Conservation (phyloP, 2,113 vertebrate species). For the Lampris megalopsis region DNA sequence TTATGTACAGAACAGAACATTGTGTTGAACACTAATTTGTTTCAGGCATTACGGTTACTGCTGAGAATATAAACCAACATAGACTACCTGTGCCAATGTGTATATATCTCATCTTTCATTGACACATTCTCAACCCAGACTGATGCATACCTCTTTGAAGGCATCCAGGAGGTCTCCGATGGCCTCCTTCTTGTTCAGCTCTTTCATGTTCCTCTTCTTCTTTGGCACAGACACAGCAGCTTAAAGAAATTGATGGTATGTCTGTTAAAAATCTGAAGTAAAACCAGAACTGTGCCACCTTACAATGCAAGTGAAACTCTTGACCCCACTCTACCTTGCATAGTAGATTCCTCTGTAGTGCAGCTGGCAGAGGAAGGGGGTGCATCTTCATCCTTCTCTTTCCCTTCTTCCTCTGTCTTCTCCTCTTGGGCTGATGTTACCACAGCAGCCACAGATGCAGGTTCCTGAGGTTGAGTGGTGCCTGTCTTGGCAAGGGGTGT, state of each 20-base stretch:
- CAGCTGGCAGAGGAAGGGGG: constrained; percentile 62
- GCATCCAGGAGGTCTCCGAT: constrained; percentile 94
- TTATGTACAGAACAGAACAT: not conserved
- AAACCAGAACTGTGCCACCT: not conserved
- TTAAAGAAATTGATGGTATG: constrained; percentile 43
- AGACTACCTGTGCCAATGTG: not conserved
- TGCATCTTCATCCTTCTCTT: constrained; percentile 65
- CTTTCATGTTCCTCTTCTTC: constrained; percentile 93
- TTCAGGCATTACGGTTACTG: too few relatives aligned
- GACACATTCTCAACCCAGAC: not conserved
- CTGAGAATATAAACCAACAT: not conserved
- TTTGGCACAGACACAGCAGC: constrained; percentile 92
- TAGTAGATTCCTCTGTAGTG: constrained; percentile 83
- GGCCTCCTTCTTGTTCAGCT: constrained; percentile 93
- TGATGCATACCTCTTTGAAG: constrained; percentile 91
- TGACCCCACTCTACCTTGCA: constrained; percentile 81
- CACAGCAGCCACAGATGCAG: constrained; percentile 54
- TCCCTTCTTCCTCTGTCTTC: constrained; percentile 26
- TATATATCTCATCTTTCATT: not conserved
- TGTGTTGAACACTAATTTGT: not conserved
- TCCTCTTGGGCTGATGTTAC: constrained; percentile 46
- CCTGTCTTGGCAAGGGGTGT: constrained; percentile 85
- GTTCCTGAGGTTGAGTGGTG: constrained; percentile 67
- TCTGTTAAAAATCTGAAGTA: constrained; percentile 6
- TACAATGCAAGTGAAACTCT: not conserved